Base-by-base conservation (phyloP, 2,888 invertebrate genomes). In the Kuschelorhynchus macadamiae region DNA sequence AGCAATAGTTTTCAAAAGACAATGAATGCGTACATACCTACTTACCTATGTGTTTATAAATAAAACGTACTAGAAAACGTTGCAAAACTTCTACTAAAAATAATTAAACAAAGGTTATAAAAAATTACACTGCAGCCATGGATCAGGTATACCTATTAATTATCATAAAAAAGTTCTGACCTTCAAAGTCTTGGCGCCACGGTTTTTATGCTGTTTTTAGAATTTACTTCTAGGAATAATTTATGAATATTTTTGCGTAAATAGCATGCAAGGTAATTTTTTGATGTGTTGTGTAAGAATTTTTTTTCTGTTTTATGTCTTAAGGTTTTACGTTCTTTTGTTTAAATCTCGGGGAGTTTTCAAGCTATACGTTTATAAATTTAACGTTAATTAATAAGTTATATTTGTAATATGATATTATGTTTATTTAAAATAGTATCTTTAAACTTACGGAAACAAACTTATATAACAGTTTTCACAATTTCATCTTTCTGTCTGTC, bases 301-400 rank as follows among this genome's bases (percentile, higher is more conserved):
- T 52, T 52, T 49, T 25, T 25, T 25, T 7, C 7, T 25, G 3
- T 25, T 25, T 25, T 5, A 25, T 25, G 3, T 25, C 25, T 25
- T 25, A 25, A 7, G 25, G 3, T 25, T 25, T 7, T 7, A 25
- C 3, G 25, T 25, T 25, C 25, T 25, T 25, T 25, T 25, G 25
- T 25, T 25, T 25, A 7, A 7, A 5, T 25, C 3, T 25, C 7
- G 25, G 20, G 11, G 39, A 25, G 25, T 25, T 25, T 25, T 25
- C 25, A 3, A 25, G 7, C 25, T 25, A 7, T 7, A 25, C 11
- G 8, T 39, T 47, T 79, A 81, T 78, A 80, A 79, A 81, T 79
- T 78, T 76, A 80, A 81, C 80, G 75, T 32, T 32, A 32, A 32
- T 32, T 32, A 32, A 9, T 8, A 32, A 32, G 9, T 32, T 32